These are phyloP conservation scores for Macropus fuliginosus DNA, from an alignment of 2,797 vertebrate genomes.

Conservation along the genomic window DNA sequence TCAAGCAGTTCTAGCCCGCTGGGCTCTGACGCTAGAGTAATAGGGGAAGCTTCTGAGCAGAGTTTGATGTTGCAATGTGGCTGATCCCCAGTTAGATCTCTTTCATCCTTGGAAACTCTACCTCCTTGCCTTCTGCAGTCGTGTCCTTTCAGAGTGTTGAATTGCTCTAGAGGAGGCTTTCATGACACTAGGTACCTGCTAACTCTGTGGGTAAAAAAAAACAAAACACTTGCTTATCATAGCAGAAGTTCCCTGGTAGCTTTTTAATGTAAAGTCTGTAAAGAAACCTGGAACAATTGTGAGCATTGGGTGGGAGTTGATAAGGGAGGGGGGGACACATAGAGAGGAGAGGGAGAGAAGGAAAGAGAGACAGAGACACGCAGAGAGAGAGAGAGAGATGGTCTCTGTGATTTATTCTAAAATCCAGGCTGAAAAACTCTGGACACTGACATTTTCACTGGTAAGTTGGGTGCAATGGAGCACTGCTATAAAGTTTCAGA, in stretches of 20 bases:
- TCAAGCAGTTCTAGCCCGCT: not conserved
- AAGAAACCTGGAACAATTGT: not conserved
- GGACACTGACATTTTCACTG: not conserved
- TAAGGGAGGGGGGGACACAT: not conserved
- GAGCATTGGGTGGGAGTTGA: not conserved
- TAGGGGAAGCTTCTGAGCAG: not conserved
- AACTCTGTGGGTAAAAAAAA: not conserved
- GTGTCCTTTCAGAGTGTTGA: not conserved
- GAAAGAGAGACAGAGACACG: not conserved
- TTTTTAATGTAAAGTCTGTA: slow-evolving; percentile 44
- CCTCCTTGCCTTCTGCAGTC: not conserved
- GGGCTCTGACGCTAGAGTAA: not conserved
- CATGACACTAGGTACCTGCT: not conserved
- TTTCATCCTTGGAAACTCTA: not conserved
- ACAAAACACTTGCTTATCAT: not conserved
- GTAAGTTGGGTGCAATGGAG: slow-evolving; percentile 27
- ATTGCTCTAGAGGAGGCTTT: not conserved
- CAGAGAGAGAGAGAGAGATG: not conserved
- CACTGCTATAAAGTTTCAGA: slow-evolving; percentile 18
- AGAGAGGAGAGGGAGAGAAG: too few relatives aligned
- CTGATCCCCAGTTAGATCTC: slow-evolving; percentile 13
- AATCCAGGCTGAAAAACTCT: slow-evolving; percentile 43
- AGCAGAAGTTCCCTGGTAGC: not conserved
- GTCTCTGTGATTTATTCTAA: slow-evolving; percentile 36
- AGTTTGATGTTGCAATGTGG: slow-evolving; percentile 3